phyloP scores from a whole-genome alignment of 1,140 invertebrate genomes.

The Chymomyza costata region DNA sequence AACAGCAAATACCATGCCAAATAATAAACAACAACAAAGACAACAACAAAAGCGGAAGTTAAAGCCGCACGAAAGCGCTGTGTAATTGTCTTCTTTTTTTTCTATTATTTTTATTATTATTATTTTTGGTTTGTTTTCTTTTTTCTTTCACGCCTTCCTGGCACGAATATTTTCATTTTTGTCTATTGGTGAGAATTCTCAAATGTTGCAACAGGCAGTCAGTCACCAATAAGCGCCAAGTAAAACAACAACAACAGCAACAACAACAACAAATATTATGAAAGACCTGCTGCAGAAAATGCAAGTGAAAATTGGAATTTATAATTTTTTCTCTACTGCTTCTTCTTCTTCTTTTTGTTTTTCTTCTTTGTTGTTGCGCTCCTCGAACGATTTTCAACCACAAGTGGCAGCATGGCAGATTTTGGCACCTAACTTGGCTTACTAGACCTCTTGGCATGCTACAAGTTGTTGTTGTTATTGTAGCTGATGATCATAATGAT shows the following conservation, averaged over 20 bases:
- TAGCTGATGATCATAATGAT: conserved; percentile 8
- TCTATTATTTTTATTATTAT: not conserved
- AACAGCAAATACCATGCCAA: conserved; percentile 18
- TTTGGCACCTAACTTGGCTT: conserved; percentile 20
- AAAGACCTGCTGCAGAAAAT: conserved; percentile 38
- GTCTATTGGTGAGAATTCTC: conserved; percentile 71
- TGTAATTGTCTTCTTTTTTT: conserved; percentile 45
- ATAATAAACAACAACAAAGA: conserved; percentile 29
- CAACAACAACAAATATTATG: conserved; percentile 65
- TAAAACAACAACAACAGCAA: conserved; percentile 16
- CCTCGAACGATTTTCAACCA: conserved; percentile 60
- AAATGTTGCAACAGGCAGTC: conserved; percentile 37
- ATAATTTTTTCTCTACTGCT: conserved; percentile 58
- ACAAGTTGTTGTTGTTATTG: conserved; percentile 20
- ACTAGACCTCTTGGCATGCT: conserved; percentile 53
- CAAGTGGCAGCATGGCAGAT: conserved; percentile 27
- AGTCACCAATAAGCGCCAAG: too few relatives aligned
- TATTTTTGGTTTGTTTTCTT: conserved; percentile 22
- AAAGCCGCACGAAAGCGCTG: conserved; percentile 55
- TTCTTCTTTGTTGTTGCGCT: conserved; percentile 38
- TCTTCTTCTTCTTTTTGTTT: too few relatives aligned
- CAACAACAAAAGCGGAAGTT: conserved; percentile 57
- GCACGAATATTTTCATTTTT: conserved; percentile 65
- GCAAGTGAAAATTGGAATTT: conserved; percentile 72
- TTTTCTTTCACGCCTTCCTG: conserved; percentile 61